These are phyloP conservation scores for Chionoecetes opilio DNA, from an alignment of 1,140 invertebrate genomes.

Conservation along the genomic window DNA sequence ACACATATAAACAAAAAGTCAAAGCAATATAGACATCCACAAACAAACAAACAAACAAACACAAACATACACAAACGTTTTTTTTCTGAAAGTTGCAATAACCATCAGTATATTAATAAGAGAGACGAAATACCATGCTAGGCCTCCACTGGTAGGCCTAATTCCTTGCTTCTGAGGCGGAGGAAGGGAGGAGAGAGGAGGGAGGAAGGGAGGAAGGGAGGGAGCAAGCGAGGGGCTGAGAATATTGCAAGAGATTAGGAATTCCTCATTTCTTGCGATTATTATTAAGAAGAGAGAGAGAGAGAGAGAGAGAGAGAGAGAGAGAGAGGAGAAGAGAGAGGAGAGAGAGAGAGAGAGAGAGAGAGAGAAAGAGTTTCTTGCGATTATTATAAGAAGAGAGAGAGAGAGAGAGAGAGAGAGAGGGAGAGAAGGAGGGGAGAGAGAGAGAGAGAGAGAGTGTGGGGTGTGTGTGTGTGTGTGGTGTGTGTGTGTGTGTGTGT, in stretches of 20 bases:
- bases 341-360: not conserved
- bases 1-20: not conserved
- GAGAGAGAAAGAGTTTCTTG: too few species aligned
- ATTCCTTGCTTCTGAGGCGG: constrained; percentile 11
- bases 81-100: not conserved
- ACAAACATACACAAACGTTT: not conserved
- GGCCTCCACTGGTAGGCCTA: not conserved
- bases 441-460: not conserved
- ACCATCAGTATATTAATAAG: not conserved
- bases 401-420: constrained; percentile 16
- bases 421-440: too few species aligned
- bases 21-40: too few species aligned
- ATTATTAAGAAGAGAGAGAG: not conserved
- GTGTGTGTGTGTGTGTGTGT: too few species aligned
- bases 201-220: not conserved
- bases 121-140: not conserved
- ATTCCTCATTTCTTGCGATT: constrained; percentile 29
- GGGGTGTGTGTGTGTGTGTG: too few species aligned
- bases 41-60: too few species aligned
- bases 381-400: not conserved
- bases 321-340: too few species aligned
- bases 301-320: too few species aligned
- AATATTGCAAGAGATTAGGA: constrained; percentile 30
- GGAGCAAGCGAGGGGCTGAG: not conserved
- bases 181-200: not conserved